A percentile compares a stretch with the other conserved stretches of the same genome.
These are phyloP conservation scores for Tupaia chinensis DNA, from an alignment of 2,113 vertebrate genomes.

Conservation along the genomic window DNA sequence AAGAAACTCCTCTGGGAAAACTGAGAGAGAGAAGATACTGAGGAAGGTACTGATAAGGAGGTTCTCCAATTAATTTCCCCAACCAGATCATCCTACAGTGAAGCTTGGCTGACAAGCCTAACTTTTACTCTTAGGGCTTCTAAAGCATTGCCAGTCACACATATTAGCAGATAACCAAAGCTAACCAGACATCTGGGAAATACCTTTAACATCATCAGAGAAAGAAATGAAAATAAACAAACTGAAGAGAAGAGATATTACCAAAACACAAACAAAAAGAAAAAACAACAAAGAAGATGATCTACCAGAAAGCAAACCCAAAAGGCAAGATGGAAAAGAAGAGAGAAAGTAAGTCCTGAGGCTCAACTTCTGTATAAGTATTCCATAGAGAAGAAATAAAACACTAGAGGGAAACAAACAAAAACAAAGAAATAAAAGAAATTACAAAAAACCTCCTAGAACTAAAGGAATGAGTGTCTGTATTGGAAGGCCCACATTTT, in stretches of 20 bases:
- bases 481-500: background rate
- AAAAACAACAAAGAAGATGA: background rate
- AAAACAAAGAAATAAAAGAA: background rate
- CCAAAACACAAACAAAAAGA: background rate
- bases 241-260: background rate
- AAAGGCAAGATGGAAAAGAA: background rate
- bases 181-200: background rate
- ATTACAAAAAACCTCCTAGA: background rate
- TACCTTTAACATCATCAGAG: background rate
- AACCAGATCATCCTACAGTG: background rate
- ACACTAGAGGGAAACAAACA: background rate
- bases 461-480: background rate
- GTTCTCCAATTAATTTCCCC: background rate
- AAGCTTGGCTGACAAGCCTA: background rate
- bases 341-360: background rate
- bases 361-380: background rate
- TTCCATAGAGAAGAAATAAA: background rate
- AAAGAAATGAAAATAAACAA: background rate
- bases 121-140: background rate
- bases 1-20: background rate
- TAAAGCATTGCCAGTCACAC: background rate
- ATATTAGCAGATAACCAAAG: background rate
- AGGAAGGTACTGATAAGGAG: background rate
- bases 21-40: background rate
- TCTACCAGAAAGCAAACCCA: background rate